phyloP scores from a whole-genome alignment of 2,113 vertebrate species.

The Microtus pennsylvanicus region DNA sequence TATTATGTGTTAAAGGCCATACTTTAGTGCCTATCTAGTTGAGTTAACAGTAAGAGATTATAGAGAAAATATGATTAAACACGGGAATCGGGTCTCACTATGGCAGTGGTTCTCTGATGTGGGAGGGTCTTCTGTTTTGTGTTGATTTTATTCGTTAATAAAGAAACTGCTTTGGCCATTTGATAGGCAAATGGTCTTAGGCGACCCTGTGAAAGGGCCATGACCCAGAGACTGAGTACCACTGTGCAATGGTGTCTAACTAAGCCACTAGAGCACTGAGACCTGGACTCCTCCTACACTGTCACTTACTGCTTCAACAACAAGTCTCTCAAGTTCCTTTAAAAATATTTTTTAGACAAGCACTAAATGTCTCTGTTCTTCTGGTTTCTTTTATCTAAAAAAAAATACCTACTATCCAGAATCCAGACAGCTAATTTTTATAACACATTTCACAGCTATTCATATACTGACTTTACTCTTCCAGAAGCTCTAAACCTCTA shows the following conservation, averaged over 20 bases:
- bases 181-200: no score
- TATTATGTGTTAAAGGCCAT: neutral
- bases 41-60: slow-evolving; percentile 33
- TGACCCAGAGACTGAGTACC: no score
- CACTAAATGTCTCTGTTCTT: slow-evolving; percentile 34
- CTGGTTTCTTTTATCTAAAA: slow-evolving; percentile 5
- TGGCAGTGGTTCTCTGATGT: neutral
- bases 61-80: neutral
- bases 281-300: neutral
- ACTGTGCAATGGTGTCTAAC: no score
- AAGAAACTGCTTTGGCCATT: no score
- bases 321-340: slow-evolving; percentile 18
- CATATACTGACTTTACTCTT: neutral
- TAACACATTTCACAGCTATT: neutral
- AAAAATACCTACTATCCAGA: neutral
- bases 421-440: slow-evolving; percentile 14
- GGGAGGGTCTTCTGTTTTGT: no score
- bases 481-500: slow-evolving; percentile 31
- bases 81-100: neutral
- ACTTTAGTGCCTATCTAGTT: neutral
- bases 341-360: neutral
- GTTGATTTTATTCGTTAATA: no score
- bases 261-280: no score
- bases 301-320: slow-evolving; percentile 5
- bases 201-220: no score